phyloP scores from a whole-genome alignment of 2,888 invertebrate species.

The Diarsia rubi region DNA sequence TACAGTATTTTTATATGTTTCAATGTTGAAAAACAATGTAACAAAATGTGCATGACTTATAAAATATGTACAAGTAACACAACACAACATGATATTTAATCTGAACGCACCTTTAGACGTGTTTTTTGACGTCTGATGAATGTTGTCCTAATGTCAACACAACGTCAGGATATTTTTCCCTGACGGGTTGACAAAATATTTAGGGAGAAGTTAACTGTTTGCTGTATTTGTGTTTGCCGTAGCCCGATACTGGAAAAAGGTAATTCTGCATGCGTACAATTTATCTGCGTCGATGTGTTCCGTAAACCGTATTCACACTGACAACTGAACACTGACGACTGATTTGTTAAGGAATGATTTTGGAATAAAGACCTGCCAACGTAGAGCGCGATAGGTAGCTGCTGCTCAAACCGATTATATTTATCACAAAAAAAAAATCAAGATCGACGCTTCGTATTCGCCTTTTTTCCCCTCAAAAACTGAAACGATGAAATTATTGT shows the following conservation, averaged over 20 bases:
- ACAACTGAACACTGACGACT: background rate
- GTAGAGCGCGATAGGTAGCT: too few relatives aligned
- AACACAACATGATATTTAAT: too few relatives aligned
- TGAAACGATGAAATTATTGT: too few relatives aligned
- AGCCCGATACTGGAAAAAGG: background rate
- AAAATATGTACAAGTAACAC: too few relatives aligned
- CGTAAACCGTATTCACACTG: background rate
- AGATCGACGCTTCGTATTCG: too few relatives aligned
- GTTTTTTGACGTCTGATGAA: conserved; percentile 54
- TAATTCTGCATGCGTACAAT: background rate
- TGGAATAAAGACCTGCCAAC: too few relatives aligned
- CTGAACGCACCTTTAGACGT: conserved; percentile 13
- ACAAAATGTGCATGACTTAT: too few relatives aligned
- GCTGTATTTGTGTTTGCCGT: conserved; percentile 14
- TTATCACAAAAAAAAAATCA: too few relatives aligned
- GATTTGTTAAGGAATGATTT: background rate
- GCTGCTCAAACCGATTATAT: too few relatives aligned
- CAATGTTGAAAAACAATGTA: too few relatives aligned
- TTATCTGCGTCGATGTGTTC: background rate
- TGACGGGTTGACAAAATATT: conserved; percentile 30
- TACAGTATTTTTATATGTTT: too few relatives aligned
- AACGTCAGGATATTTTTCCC: conserved; percentile 37
- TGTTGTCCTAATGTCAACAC: conserved; percentile 25
- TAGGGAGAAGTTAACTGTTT: background rate
- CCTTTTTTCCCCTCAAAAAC: too few relatives aligned